Percentiles rank a stretch among this genome's conserved stretches.
Conservation (phyloP, 2,797 vertebrate genomes). For the Sebastes ruberrimus region DNA sequence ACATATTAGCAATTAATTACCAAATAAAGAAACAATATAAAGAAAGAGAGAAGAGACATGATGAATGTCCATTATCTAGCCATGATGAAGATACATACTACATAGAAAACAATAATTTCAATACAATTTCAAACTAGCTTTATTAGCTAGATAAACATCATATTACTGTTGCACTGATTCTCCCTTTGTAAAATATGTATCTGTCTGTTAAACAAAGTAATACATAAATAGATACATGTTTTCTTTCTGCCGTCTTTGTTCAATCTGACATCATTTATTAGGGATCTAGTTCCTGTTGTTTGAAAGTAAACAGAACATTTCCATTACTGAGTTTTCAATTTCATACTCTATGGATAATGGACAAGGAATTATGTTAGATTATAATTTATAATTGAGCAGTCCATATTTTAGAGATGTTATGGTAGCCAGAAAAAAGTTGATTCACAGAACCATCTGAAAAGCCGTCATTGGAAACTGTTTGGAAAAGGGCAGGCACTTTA, state of each 20-base stretch:
- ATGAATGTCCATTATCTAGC: not conserved
- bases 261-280: not conserved
- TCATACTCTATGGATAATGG: not conserved
- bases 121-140: not conserved
- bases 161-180: not conserved
- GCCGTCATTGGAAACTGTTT: too few species aligned
- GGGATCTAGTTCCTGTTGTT: conserved; percentile 2
- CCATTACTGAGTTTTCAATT: not conserved
- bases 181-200: not conserved
- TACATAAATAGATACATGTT: not conserved
- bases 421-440: not conserved
- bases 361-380: not conserved
- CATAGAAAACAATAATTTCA: not conserved
- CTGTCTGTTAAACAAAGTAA: not conserved
- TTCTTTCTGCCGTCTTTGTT: not conserved
- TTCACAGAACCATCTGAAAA: too few species aligned
- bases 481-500: too few species aligned
- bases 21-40: not conserved
- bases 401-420: not conserved
- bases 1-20: not conserved
- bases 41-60: not conserved
- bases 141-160: not conserved
- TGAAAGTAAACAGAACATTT: not conserved
- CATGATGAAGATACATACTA: not conserved
- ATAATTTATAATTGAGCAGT: not conserved